phyloP scores from a whole-genome alignment of 2,113 vertebrate genomes.

The Bos indicus region DNA sequence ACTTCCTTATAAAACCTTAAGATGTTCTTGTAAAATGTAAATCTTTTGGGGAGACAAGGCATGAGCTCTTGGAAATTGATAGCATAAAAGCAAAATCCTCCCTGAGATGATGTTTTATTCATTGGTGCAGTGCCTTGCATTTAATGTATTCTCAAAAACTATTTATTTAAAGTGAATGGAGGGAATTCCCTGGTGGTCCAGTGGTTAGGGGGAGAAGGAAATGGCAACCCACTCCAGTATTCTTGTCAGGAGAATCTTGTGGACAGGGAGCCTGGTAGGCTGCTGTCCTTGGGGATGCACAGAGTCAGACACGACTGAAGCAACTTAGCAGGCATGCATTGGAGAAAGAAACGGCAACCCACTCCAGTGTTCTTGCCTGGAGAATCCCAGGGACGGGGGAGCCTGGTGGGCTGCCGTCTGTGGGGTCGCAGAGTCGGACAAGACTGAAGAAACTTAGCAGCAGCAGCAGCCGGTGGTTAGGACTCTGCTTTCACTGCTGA shows the following conservation, averaged over 20 bases:
- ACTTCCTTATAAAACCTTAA: background rate
- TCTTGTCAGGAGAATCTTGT: background rate
- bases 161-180: conserved; percentile 40
- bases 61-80: conserved; percentile 25
- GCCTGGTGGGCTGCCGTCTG: background rate
- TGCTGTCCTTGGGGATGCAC: background rate
- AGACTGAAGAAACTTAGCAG: background rate
- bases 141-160: background rate
- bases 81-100: background rate
- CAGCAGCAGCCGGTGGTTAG: background rate
- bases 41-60: background rate
- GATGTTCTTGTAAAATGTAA: background rate
- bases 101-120: conserved; percentile 37
- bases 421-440: accelerated
- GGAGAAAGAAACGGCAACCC: background rate
- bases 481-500: background rate
- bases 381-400: background rate
- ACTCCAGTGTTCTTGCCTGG: background rate
- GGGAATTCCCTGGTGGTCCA: background rate
- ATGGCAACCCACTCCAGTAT: background rate
- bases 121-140: background rate
- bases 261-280: background rate
- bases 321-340: background rate
- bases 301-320: background rate
- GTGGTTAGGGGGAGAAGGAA: background rate